Evolutionary conservation across 1,140 invertebrate species (phyloP), one percentile per base, ranked within the genome.

Genomic region (Magallana gigas): DNA sequence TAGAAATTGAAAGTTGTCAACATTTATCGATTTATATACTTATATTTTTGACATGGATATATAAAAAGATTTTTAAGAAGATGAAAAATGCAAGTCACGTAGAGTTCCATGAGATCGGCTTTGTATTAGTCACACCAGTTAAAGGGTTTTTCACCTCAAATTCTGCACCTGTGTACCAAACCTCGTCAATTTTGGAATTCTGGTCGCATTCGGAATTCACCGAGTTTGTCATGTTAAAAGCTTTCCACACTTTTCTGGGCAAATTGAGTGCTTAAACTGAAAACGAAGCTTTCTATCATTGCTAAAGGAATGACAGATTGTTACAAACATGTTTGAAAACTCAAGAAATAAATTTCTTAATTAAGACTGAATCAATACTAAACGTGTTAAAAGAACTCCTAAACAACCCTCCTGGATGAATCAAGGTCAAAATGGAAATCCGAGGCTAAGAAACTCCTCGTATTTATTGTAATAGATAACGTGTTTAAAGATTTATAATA

Each of bases 341-440:
- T 87, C 23, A 62, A 60, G 85, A 89, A 89, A 89, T 85, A 89
- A 89, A 89, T 89, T 87, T 89, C 86, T 83, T 87, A 89, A 87
- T 89, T 89, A 89, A 56, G 29, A 58, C 57, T 12, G 57, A 83
- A 85, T 86, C 88, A 83, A 87, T 89, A 85, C 11, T 12, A 81
- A 85, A 85, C 86, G 88, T 89, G 88, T 89, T 85, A 84, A 84
- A 18, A 29, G 64, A 68, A 48, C 64, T 23, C 60, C 16, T 8
- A 85, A 85, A 87, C 76, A 60, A 8, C 16, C 36, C 68, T 76
- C 68, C 68, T 36, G 23, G 68, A 76, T 76, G 68, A 76, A 76
- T 76, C 18, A 18, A 36, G 68, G 68, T 76, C 68, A 76, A 76
- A 5, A 8, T 9, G 68, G 68, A 76, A 76, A 11, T 76, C 68